Evolutionary conservation across 1,140 invertebrate species (phyloP).

Genomic region (Adelges cooleyi): DNA sequence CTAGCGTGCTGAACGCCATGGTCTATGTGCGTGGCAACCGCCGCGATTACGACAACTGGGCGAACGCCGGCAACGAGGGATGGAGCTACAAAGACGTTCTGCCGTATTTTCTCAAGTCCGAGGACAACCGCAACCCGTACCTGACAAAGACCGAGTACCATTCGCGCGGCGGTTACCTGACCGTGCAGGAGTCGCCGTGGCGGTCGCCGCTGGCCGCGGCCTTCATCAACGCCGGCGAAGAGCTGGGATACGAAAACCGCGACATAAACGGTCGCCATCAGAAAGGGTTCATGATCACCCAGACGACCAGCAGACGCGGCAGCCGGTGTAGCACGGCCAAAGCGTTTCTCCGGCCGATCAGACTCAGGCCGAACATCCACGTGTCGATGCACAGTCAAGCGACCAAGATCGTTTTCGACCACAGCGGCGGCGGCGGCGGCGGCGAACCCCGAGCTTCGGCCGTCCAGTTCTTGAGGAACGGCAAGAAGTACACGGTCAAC

Average conservation of each 20-base stretch:
- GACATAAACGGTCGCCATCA: constrained; percentile 74
- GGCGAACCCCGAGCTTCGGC: constrained; percentile 46
- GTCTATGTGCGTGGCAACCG: constrained; percentile 86
- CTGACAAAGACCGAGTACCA: constrained; percentile 61
- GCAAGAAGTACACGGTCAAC: constrained; percentile 49
- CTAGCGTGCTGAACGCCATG: constrained; percentile 90
- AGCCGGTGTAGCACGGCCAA: constrained; percentile 78
- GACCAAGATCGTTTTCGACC: constrained; percentile 57
- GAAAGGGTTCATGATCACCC: constrained; percentile 73
- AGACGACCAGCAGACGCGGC: constrained; percentile 73
- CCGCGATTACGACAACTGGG: constrained; percentile 86
- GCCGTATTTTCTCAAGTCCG: constrained; percentile 79
- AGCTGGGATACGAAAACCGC: constrained; percentile 61
- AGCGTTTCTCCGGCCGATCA: constrained; percentile 71
- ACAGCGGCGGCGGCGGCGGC: constrained; percentile 35
- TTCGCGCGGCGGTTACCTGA: constrained; percentile 62
- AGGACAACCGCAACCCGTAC: constrained; percentile 75
- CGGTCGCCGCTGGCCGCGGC: constrained; percentile 63
- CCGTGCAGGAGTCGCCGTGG: constrained; percentile 73
- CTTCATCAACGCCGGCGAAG: constrained; percentile 66
- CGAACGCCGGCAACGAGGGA: constrained; percentile 66
- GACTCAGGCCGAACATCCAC: constrained; percentile 66
- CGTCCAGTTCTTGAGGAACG: constrained; percentile 58
- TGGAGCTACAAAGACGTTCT: constrained; percentile 82
- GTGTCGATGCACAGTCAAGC: constrained; percentile 67